phyloP scores from a whole-genome alignment of 2,797 vertebrate species.

The Pseudopleuronectes americanus region DNA sequence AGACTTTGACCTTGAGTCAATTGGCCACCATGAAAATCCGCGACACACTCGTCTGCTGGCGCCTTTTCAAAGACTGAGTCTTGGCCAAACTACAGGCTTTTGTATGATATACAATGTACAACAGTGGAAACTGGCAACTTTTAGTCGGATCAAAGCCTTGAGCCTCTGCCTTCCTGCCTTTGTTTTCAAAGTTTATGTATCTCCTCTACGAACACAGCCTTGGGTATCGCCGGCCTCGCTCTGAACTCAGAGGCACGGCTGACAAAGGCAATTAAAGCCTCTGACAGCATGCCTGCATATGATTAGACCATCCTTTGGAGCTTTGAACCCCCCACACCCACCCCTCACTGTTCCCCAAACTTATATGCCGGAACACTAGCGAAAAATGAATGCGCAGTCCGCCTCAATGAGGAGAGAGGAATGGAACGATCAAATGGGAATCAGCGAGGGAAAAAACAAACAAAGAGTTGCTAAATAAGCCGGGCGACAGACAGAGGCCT shows the following conservation, averaged over 20 bases:
- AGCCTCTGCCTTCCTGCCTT: slow-evolving; percentile 44
- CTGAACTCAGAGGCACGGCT: slow-evolving; percentile 69
- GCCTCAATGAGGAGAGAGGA: slow-evolving; percentile 50
- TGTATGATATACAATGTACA: slow-evolving; percentile 29
- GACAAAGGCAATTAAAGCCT: slow-evolving; percentile 75
- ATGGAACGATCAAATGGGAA: slow-evolving; percentile 62
- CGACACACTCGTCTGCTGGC: slow-evolving; percentile 48
- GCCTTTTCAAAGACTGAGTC: slow-evolving; percentile 43
- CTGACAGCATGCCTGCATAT: slow-evolving; percentile 65
- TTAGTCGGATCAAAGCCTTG: slow-evolving; percentile 64
- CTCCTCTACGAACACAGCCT: slow-evolving; percentile 51
- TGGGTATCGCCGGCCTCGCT: slow-evolving; percentile 58
- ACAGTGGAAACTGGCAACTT: slow-evolving; percentile 56
- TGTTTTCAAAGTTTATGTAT: slow-evolving; percentile 69
- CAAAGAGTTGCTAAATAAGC: slow-evolving; percentile 73
- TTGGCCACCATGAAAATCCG: slow-evolving; percentile 32
- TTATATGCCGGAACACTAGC: slow-evolving; percentile 33
- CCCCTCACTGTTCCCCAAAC: slow-evolving; percentile 38
- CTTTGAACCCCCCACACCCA: slow-evolving; percentile 56
- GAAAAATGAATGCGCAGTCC: slow-evolving; percentile 37
- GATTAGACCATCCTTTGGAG: slow-evolving; percentile 67
- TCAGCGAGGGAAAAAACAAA: slow-evolving; percentile 71
- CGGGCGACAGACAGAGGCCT: slow-evolving; percentile 58
- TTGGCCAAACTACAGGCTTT: slow-evolving; percentile 37
- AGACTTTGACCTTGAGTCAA: slow-evolving; percentile 23